Evolutionary conservation across 2,113 vertebrate species (phyloP), one percentile per base, ranked within the genome.

Genomic region (Proteles cristata): DNA sequence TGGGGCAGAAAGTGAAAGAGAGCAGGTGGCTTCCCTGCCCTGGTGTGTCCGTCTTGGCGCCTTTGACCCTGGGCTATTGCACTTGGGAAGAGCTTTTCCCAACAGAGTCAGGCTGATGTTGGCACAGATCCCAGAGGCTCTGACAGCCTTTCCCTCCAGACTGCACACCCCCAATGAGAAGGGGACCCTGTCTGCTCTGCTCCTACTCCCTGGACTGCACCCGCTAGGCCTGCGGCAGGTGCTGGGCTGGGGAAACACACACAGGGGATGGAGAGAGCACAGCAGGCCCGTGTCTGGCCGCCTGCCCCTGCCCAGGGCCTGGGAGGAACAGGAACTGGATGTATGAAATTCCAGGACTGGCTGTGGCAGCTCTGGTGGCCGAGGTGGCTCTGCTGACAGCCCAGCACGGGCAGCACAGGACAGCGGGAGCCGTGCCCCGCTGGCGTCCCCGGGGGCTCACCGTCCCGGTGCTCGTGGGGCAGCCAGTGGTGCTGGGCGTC

Each of bases 401-500:
- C 19, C 5, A 21, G 39, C 11, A 58, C 28, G 28, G 2, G 8
- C 4, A 50, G 87, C 26, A 69, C 39, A 35, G 71, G 50, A 66
- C 11, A 4, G 7, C 0, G 21, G 0, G 39, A 6, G 21, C 48
- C 79, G 58, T 4, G 6, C 1, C 19, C 9, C 2, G 33, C 39
- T 55, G 2, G 4, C 9, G 2, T 11, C 39, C 28, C 33, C 0
- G 0, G 5, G 23, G 45, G 1, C 99, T 99, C 98, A 99, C 99
- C 98, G 61, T 99, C 99, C 0, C 98, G 96, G 68, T 99, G 99
- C 96, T 99, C 99, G 11, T 99, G 99, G 97, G 99, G 99, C 94
- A 99, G 99, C 99, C 99, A 99, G 97, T 99, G 99, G 98, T 99
- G 99, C 97, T 99, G 99, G 6, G 96, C 98, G 73, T 99, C 99